Evolutionary conservation across 35 echinoderm and acorn worm genomes (phyloP), one percentile per base, ranked within the genome.

Genomic region (Apostichopus japonicus): DNA sequence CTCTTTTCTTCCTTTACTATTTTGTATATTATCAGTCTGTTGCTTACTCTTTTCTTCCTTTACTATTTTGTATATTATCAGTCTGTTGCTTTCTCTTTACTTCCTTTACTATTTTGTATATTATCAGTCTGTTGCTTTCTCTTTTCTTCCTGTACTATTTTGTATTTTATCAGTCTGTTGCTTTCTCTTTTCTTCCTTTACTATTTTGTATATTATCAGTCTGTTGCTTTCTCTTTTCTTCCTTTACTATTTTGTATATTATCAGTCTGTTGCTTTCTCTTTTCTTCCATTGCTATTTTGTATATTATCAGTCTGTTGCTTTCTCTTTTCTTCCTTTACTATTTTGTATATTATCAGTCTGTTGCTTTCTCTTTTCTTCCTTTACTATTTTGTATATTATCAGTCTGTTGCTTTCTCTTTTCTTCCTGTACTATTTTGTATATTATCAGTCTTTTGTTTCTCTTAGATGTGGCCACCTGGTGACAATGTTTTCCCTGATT

Each of bases 381-480:
- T 57, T 57, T 57, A 57, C 9, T 57, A 57, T 57, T 57, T 57
- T 57, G 9, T 5, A 57, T 57, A 9, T 57, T 57, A 5, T 4
- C 56, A 57, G 27, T 33, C 2, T 4, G 2, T 44, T 44, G 2
- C 33, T 44, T 44, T 44, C 2, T 61, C 57, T 11, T 11, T 61
- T 8, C 57, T 61, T 61, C 57, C 57, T 61, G 0, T 11, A 61
- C 13, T 61, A 61, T 61, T 61, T 61, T 61, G 57, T 10, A 13
- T 61, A 10, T 10, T 61, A 61, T 13, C 0, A 61, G 57, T 13
- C 7, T 61, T 61, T 55, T 6, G 70, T 33, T 77, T 61, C 79
- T 13, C 13, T 72, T 25, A 97, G 96, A 91, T 97, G 72, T 97
- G 96, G 96, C 94, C 96, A 16, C 86, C 86, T 25, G 96, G 93